A percentile compares a stretch with the other conserved stretches of the same genome.
phyloP scores from a whole-genome alignment of 2,888 invertebrate species.

The Hecatera dysodea region DNA sequence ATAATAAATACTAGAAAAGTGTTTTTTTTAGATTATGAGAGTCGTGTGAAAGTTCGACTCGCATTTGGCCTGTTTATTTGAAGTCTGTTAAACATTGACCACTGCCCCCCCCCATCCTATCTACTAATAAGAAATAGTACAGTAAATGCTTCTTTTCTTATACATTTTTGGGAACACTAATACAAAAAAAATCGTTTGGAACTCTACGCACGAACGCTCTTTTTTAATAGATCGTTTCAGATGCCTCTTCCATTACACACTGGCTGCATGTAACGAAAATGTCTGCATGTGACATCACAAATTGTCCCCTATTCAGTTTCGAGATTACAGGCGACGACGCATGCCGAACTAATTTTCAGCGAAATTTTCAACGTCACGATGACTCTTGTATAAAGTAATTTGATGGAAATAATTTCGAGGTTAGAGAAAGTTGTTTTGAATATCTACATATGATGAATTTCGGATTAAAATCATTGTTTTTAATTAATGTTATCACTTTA shows the following conservation, averaged over 20 bases:
- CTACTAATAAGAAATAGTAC: too few species aligned
- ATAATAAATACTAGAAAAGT: too few species aligned
- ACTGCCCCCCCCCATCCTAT: too few species aligned
- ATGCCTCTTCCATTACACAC: slow-evolving; percentile 28
- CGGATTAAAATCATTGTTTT: background rate
- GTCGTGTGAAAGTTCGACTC: too few species aligned
- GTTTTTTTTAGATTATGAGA: too few species aligned
- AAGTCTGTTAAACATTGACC: too few species aligned
- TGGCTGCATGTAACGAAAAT: slow-evolving; percentile 69
- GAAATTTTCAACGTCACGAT: slow-evolving; percentile 66
- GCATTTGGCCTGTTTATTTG: too few species aligned
- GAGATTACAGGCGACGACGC: slow-evolving; percentile 84
- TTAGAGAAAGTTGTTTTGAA: background rate
- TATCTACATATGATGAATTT: background rate
- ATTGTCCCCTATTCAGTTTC: slow-evolving; percentile 88
- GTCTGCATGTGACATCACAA: slow-evolving; percentile 88
- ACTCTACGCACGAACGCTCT: too few species aligned
- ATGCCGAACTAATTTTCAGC: slow-evolving; percentile 81
- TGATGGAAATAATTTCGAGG: background rate
- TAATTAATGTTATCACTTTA: background rate
- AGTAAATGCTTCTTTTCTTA: too few species aligned
- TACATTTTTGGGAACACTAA: too few species aligned
- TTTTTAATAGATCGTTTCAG: too few species aligned
- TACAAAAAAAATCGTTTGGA: too few species aligned
- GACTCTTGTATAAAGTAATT: slow-evolving; percentile 20